Percentiles rank a stretch among this genome's conserved stretches.
Evolutionary conservation across 2,113 vertebrate species (phyloP).

Genomic region (Acanthochromis polyacanthus): DNA sequence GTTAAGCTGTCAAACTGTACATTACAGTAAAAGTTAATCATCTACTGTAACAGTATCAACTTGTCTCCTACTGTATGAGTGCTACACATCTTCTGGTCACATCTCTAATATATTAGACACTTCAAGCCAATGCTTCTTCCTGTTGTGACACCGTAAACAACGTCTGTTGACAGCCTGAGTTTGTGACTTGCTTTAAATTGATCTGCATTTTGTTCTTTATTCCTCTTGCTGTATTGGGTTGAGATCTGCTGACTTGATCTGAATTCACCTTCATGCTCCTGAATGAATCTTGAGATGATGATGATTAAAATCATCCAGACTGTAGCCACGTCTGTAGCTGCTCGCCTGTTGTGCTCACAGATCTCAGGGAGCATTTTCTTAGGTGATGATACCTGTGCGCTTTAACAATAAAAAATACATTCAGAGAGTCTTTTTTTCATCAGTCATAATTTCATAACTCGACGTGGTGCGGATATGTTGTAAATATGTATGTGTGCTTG

Average conservation of each 20-base stretch:
- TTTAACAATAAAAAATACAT: not conserved
- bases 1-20: conserved; percentile 35
- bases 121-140: not conserved
- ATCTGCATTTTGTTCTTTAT: too few relatives aligned
- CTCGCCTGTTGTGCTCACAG: not conserved
- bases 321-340: not conserved
- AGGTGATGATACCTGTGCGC: not conserved
- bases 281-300: not conserved
- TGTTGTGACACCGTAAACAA: conserved; percentile 3
- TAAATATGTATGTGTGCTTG: conserved; percentile 8
- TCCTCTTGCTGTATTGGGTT: not conserved
- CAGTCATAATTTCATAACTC: conserved; percentile 20
- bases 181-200: not conserved
- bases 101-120: not conserved
- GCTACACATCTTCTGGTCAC: not conserved
- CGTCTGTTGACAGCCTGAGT: not conserved
- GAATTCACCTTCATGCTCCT: conserved; percentile 26
- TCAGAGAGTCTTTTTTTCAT: conserved; percentile 1
- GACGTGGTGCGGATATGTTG: not conserved
- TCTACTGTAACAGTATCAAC: conserved; percentile 7
- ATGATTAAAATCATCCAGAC: not conserved
- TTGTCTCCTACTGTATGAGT: not conserved
- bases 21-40: conserved; percentile 32
- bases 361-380: not conserved
- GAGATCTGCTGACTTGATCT: not conserved